phyloP scores from a whole-genome alignment of 2,888 invertebrate genomes.

The Masnerella sp. region DNA sequence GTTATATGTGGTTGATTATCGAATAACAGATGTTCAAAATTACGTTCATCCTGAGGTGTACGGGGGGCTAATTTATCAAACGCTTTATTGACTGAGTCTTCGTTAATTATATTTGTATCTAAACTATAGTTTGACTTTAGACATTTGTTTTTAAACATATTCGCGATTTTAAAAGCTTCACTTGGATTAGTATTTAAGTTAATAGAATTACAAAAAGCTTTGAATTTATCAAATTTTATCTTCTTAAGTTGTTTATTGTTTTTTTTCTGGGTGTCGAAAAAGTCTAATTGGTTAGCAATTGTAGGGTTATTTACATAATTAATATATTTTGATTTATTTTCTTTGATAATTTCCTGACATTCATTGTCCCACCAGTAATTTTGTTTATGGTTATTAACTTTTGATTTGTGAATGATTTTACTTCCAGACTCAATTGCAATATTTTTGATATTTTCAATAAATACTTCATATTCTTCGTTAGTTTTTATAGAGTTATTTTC shows the following conservation, averaged over 20 bases:
- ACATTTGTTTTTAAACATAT: background rate
- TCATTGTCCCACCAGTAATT: background rate
- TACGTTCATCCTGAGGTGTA: too few species aligned
- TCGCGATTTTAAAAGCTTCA: background rate
- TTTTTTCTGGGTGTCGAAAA: background rate
- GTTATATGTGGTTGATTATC: too few species aligned
- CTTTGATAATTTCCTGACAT: background rate
- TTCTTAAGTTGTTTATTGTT: background rate
- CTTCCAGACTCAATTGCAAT: constrained; percentile 3
- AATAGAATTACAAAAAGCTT: background rate
- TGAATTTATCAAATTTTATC: background rate
- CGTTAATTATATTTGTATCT: too few species aligned
- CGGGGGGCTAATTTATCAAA: too few species aligned
- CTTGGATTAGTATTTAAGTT: background rate
- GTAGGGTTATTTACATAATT: background rate
- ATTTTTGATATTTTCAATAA: background rate
- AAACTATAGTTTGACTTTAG: background rate
- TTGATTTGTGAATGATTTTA: background rate
- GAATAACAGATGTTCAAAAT: too few species aligned
- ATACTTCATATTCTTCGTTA: background rate
- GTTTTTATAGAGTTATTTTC: background rate
- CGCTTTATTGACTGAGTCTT: too few species aligned
- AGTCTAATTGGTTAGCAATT: background rate
- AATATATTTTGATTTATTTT: background rate
- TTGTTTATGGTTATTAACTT: background rate